phyloP scores from a whole-genome alignment of 2,888 invertebrate species.

The Auanema freiburgensis region DNA sequence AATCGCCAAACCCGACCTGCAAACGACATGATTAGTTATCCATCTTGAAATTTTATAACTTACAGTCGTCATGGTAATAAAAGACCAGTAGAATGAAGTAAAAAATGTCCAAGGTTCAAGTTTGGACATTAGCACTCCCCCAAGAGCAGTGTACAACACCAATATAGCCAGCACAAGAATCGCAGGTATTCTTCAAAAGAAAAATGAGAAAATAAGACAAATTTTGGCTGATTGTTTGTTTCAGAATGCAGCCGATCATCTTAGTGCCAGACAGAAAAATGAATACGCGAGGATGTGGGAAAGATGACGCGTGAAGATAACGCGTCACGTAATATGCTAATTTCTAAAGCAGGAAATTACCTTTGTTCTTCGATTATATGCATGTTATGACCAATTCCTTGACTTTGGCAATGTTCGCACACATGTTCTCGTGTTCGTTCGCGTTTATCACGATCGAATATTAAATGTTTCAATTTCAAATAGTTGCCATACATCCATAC shows the following conservation, averaged over 20 bases:
- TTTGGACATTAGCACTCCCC: slow-evolving; percentile 63
- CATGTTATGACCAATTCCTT: slow-evolving; percentile 55
- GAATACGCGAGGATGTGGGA: background rate
- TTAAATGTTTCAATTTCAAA: slow-evolving; percentile 48
- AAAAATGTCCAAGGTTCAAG: slow-evolving; percentile 64
- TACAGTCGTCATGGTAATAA: slow-evolving; percentile 65
- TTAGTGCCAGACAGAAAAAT: background rate
- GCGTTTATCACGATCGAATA: slow-evolving; percentile 25
- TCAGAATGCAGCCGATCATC: background rate
- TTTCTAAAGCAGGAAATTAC: slow-evolving; percentile 23
- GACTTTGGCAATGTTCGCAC: slow-evolving; percentile 59
- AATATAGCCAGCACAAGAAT: slow-evolving; percentile 61
- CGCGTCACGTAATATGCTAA: background rate
- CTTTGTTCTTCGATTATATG: slow-evolving; percentile 57
- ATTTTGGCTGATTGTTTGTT: background rate
- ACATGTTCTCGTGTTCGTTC: slow-evolving; percentile 52
- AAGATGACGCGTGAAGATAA: background rate
- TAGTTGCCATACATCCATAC: slow-evolving; percentile 64
- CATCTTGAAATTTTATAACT: slow-evolving; percentile 3
- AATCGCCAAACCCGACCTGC: slow-evolving; percentile 64
- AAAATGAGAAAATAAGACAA: background rate
- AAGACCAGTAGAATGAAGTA: slow-evolving; percentile 64
- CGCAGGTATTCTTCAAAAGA: slow-evolving; percentile 59
- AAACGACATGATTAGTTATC: slow-evolving; percentile 10
- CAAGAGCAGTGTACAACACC: slow-evolving; percentile 63